Base-by-base conservation (phyloP, 2,797 vertebrate genomes). In the Taeniopygia guttata region DNA sequence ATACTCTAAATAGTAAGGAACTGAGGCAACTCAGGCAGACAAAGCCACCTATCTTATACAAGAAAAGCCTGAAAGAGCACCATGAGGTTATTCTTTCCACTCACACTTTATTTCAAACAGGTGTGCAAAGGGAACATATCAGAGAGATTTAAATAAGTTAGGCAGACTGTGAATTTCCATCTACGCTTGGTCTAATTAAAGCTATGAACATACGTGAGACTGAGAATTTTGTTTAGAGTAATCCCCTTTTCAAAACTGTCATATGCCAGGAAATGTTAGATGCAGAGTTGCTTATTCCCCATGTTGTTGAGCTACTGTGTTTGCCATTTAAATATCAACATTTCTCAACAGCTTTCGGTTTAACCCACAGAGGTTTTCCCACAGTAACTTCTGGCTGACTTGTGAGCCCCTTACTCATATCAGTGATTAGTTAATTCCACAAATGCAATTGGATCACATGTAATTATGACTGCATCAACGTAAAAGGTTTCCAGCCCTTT, bases 311-410 rank as follows among this genome's bases (percentile, higher is more conserved):
- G 80, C 46, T 94, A 60, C 91, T 11, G 64, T 75, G 56, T 42
- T 55, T 96, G 87, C 93, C 85, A 89, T 96, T 97, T 96, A 95
- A 96, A 94, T 94, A 95, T n/a, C 91, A 96, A 51, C 91, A 90
- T 79, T 94, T 95, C 93, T 87, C 74, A 94, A 67, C 67, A 93
- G 83, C 83, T 97, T 96, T 96, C 95, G 77, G 81, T 88, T 93
- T 87, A 93, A 92, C 85, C 77, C 90, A 82, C 94, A 77, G 75
- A 95, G 87, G 83, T 89, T 96, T 90, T 95, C 88, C 95, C 94
- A 89, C 86, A 94, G 87, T 82, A 91, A 84, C 89, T 91, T 58
- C 46, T 38, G 54, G 67, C 85, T 95, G 87, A 90, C 73, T 90
- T 93, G 63, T 11, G 67, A 95, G 83, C 83, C 86, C 93, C 94